Base-by-base conservation (phyloP, 2,888 invertebrate genomes). In the Eristalis pertinax region DNA sequence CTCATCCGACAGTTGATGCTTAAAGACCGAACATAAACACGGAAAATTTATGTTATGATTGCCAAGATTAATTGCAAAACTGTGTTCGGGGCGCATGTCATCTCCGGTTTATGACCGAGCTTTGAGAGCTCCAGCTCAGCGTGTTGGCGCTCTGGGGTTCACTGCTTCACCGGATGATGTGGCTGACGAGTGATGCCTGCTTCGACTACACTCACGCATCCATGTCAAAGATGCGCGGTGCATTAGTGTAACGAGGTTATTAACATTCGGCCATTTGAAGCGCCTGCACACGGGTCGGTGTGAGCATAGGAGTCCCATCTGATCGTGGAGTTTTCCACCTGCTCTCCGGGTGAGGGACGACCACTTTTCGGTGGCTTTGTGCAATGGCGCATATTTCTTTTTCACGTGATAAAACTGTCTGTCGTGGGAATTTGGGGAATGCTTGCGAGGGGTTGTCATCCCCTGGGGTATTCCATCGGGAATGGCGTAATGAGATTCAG, bases 11-110 rank as follows among this genome's bases (percentile, higher is more conserved):
- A 84, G 78, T 87, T 73, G 50, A 84, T 73, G 79, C 68, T 73
- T 77, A 68, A 79, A 76, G 78, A 72, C 38, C 70, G 69, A 73
- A 68, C 84, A 84, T 84, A 87, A 87, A 87, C 79, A 76, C 79
- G 87, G 79, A 29, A 84, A 84, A 88, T 88, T 88, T 88, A 88
- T 88, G 88, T 84, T 77, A 84, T 81, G 80, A 84, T 88, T 84
- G 84, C 74, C 65, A 63, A 77, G 89, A 89, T 89, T 89, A 85
- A 89, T 86, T 88, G 88, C 85, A 86, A 88, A 88, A 79, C 86
- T 79, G 86, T 88, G 86, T 88, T 88, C 89, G 81, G 50, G 69
- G 79, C 74, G 86, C 88, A 87, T 88, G 89, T 87, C 87, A 84
- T 84, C 84, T 77, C 35, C 35, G 75, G 38, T 83, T 86, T 80